Base-by-base conservation (phyloP, 2,888 invertebrate genomes). In the Sisyra nigra region DNA sequence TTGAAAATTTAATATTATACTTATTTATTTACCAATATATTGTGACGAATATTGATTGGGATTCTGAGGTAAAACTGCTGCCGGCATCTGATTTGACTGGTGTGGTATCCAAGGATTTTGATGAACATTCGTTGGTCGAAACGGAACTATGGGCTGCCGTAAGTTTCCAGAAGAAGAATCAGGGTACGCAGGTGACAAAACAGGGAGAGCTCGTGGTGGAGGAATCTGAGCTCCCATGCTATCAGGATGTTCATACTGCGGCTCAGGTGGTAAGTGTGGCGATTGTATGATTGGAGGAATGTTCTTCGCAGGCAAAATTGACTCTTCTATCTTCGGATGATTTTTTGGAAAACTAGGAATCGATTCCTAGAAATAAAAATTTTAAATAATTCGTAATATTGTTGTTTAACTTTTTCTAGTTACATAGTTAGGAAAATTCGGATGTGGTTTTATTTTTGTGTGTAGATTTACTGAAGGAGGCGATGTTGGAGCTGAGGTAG, bases 401-500 rank as follows among this genome's bases (percentile, higher is more conserved):
- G n/a, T n/a, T n/a, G n/a, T n/a, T n/a, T n/a, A n/a, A n/a, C 11
- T 33, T 11, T 33, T 11, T 3, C n/a, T 7, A 18, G 17, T 39
- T 17, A 39, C 39, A 39, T 29, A 39, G 24, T 39, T 39, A 19
- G 19, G 24, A 19, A 39, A 39, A 29, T 24, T 39, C 17, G 29
- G 29, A 11, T 19, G 19, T 2, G 39, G 14, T 29, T 17, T 17
- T 29, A 17, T 14, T 39, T 13, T 14, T 10, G 19, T 39, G 3
- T 47, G 44, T 34, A 46, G 42, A 10, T 49, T 40, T 46, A 42
- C 40, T 40, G n/a, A n/a, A n/a, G 47, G 46, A 33, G 53, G 52
- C 34, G 54, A 52, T 8, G 57, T 50, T 18, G 63, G 50, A n/a
- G 61, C 46, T 2, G 64, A 61, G 31, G 68, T 61, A 11, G 66